These are phyloP conservation scores for Drosophila nigritarsus DNA, from an alignment of 2,888 invertebrate genomes.

Conservation along the genomic window DNA sequence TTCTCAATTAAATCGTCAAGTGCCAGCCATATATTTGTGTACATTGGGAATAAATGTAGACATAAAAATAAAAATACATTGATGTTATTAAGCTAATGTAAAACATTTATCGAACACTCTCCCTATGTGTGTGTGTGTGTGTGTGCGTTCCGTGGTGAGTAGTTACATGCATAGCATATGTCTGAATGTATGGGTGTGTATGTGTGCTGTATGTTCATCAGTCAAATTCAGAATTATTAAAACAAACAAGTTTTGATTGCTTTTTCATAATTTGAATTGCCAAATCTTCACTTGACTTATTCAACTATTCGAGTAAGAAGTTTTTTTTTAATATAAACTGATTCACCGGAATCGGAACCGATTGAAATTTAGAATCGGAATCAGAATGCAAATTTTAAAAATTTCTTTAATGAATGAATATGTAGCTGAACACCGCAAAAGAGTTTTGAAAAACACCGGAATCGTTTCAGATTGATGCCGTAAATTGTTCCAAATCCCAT, in stretches of 20 bases:
- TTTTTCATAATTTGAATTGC: not conserved
- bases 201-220: not conserved
- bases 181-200: not conserved
- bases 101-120: conserved; percentile 42
- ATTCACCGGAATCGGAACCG: not conserved
- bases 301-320: not conserved
- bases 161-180: not conserved
- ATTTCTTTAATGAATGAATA: not conserved
- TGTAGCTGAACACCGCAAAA: not conserved
- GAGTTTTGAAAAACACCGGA: not conserved
- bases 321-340: not conserved
- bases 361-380: not conserved
- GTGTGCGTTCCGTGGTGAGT: not conserved
- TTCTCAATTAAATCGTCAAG: conserved; percentile 70
- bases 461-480: not conserved
- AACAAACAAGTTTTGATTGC: not conserved
- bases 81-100: conserved; percentile 36
- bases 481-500: not conserved
- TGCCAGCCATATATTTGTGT: conserved; percentile 47
- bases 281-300: not conserved
- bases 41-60: conserved; percentile 21
- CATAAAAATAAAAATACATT: conserved; percentile 8
- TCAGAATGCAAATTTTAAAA: not conserved
- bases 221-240: not conserved
- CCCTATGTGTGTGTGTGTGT: not conserved